phyloP scores from a whole-genome alignment of 2,113 vertebrate genomes.

The Podilymbus podiceps region DNA sequence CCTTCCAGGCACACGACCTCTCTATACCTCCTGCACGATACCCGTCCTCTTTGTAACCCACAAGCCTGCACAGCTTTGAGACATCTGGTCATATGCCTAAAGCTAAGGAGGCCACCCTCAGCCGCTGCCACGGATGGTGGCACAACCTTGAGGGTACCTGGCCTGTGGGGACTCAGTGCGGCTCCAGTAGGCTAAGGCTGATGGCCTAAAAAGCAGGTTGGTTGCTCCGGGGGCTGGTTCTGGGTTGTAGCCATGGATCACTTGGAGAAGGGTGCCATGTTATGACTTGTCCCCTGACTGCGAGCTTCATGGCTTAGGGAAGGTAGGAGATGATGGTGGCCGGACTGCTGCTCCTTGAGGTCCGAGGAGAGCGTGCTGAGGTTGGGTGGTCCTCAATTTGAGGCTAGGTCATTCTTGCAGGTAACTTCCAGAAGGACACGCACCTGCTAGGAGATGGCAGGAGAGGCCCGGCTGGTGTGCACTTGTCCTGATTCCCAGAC shows the following conservation, averaged over 20 bases:
- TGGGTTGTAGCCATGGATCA: background rate
- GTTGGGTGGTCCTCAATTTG: background rate
- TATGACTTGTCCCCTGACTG: background rate
- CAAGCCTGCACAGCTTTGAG: background rate
- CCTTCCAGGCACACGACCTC: background rate
- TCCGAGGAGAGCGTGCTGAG: background rate
- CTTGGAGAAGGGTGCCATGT: background rate
- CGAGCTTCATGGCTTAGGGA: background rate
- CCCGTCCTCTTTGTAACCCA: background rate
- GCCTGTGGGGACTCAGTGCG: background rate
- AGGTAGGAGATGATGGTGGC: background rate
- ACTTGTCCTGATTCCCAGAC: fast-evolving
- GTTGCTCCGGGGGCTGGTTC: background rate
- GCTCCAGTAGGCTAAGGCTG: background rate
- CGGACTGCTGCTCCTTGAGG: background rate
- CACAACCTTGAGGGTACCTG: background rate
- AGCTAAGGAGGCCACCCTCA: background rate
- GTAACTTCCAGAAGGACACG: background rate
- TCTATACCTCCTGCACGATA: background rate
- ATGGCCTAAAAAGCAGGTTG: background rate
- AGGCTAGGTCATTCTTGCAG: background rate
- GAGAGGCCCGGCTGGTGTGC: fast-evolving
- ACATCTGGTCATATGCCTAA: background rate
- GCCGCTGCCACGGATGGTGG: fast-evolving
- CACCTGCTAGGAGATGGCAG: background rate